Conservation (phyloP, 2,888 invertebrate species). For the Hyppa rectilinea region DNA sequence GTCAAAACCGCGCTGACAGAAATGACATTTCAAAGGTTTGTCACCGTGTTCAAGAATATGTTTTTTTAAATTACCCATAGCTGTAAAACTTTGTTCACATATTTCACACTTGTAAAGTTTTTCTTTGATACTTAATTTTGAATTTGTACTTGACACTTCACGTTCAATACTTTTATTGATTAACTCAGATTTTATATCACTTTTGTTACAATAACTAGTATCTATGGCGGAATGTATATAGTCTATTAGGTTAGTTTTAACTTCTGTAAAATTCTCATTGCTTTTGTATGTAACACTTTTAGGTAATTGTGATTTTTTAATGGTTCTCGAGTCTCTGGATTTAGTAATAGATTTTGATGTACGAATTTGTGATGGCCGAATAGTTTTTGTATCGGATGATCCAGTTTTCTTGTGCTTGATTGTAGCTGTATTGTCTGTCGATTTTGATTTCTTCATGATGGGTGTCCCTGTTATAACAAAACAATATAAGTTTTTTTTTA, state of each 20-base stretch:
- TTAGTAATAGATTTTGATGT: neutral
- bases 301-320: neutral
- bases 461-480: constrained; percentile 11
- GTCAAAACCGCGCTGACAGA: constrained; percentile 24
- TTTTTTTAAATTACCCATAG: constrained; percentile 3
- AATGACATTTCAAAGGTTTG: constrained; percentile 22
- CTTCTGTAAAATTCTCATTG: neutral
- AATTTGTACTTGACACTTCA: neutral
- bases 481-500: neutral
- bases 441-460: constrained; percentile 4
- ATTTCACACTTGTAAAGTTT: constrained; percentile 10
- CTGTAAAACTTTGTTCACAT: constrained; percentile 5
- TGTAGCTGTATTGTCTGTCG: neutral
- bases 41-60: constrained; percentile 17
- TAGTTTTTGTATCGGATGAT: neutral
- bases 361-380: neutral
- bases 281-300: neutral
- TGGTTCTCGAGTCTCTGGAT: neutral
- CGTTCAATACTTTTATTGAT: neutral
- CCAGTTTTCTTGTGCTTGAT: neutral
- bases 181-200: constrained; percentile 9
- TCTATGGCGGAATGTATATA: constrained; percentile 23
- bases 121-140: neutral
- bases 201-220: constrained; percentile 20
- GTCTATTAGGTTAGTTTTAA: constrained; percentile 17